A percentile compares a stretch with the other conserved stretches of the same genome.
phyloP scores from a whole-genome alignment of 2,888 invertebrate genomes.

The Hydraecia micacea region DNA sequence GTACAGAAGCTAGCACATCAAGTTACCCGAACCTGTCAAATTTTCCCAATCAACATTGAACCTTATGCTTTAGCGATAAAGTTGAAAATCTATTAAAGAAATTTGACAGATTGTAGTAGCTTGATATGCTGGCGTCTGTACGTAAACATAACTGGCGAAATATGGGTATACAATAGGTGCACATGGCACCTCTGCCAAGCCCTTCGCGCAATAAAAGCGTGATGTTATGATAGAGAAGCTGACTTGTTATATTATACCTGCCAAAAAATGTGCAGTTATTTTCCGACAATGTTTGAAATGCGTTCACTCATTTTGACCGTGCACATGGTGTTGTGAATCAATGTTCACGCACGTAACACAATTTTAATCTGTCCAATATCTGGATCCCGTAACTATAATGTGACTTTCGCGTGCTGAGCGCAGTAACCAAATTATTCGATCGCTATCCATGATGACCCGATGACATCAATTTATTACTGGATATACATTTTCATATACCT shows the following conservation, averaged over 20 bases:
- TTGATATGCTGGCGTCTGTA: too few species aligned
- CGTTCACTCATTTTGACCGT: constrained; percentile 8
- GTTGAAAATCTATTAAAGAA: too few species aligned
- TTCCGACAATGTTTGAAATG: not conserved
- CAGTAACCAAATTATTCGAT: constrained; percentile 61
- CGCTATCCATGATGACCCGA: constrained; percentile 67
- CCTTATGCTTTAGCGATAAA: too few species aligned
- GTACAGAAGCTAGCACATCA: too few species aligned
- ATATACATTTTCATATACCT: constrained; percentile 2
- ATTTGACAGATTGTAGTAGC: too few species aligned
- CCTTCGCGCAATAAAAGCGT: not conserved
- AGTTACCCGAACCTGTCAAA: too few species aligned
- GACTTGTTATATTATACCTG: not conserved
- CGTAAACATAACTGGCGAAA: not conserved
- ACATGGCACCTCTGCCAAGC: not conserved
- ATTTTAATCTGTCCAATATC: constrained; percentile 39
- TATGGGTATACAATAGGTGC: not conserved
- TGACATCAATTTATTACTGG: constrained; percentile 63
- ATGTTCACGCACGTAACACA: constrained; percentile 57
- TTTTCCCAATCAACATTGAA: too few species aligned
- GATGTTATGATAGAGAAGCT: not conserved
- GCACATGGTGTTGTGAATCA: constrained; percentile 30
- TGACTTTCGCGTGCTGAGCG: constrained; percentile 71
- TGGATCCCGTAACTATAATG: constrained; percentile 77
- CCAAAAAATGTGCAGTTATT: constrained; percentile 12